Evolutionary conservation across 1,140 invertebrate species (phyloP).

Genomic region (Brachionus rotundiformis): DNA sequence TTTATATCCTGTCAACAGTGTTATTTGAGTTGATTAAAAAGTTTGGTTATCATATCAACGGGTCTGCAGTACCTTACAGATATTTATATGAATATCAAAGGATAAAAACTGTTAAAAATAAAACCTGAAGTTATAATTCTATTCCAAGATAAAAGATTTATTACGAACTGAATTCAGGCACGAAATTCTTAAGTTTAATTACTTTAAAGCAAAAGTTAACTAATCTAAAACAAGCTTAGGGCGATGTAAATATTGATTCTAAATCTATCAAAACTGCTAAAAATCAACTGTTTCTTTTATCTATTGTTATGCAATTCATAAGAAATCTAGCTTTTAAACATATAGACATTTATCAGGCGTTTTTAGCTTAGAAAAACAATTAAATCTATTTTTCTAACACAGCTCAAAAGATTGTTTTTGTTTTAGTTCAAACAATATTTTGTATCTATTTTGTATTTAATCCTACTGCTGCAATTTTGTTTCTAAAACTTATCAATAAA

Average conservation of each 20-base stretch:
- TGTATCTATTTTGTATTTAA: slow-evolving; percentile 19
- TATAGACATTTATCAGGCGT: slow-evolving; percentile 4
- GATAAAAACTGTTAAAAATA: too few relatives aligned
- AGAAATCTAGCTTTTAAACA: neutral
- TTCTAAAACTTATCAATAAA: slow-evolving; percentile 2
- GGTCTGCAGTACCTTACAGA: too few relatives aligned
- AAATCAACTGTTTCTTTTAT: neutral
- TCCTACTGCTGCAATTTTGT: slow-evolving; percentile 1
- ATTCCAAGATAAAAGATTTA: neutral
- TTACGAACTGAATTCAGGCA: neutral
- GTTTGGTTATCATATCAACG: too few relatives aligned
- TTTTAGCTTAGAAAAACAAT: neutral
- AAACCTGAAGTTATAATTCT: too few relatives aligned
- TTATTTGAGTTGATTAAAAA: too few relatives aligned
- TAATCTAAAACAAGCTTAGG: neutral
- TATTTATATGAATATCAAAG: too few relatives aligned
- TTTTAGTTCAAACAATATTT: slow-evolving; percentile 10
- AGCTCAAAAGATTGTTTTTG: neutral
- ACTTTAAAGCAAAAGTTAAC: neutral
- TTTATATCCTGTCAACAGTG: too few relatives aligned
- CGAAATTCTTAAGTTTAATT: neutral
- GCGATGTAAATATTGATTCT: neutral
- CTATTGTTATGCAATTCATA: neutral
- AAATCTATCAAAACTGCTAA: slow-evolving; percentile 3
- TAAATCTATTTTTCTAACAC: neutral